Percentiles rank a stretch among this genome's conserved stretches.
Evolutionary conservation across 2,113 vertebrate species (phyloP).

Genomic region (Geothlypis trichas): DNA sequence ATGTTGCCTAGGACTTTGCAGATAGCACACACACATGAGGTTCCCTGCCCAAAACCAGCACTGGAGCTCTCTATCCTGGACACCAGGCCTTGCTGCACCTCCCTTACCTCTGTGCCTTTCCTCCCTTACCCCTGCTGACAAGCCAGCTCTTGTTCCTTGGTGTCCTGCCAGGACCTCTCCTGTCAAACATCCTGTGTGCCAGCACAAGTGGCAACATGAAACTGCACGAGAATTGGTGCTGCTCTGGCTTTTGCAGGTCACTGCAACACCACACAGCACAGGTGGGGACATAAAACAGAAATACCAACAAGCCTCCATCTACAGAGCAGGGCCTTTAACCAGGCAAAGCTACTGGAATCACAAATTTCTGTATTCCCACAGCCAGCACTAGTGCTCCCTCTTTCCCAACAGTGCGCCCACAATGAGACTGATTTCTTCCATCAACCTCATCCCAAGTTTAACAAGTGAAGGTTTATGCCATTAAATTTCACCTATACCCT

Average conservation of each 20-base stretch:
- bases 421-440: background rate
- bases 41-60: background rate
- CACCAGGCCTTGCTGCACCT: background rate
- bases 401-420: background rate
- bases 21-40: background rate
- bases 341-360: background rate
- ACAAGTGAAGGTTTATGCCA: background rate
- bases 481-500: background rate
- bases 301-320: background rate
- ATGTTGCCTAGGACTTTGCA: background rate
- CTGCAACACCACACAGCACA: background rate
- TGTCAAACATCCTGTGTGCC: background rate
- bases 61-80: background rate
- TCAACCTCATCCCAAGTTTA: background rate
- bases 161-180: constrained; percentile 2
- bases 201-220: background rate
- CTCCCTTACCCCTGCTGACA: background rate
- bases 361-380: background rate
- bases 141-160: constrained; percentile 10
- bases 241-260: background rate
- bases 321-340: background rate
- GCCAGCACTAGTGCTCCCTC: background rate
- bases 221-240: fast-evolving
- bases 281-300: background rate
- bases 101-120: background rate